phyloP scores from a whole-genome alignment of 2,888 invertebrate species.

The Zaprionus obscuricornis region DNA sequence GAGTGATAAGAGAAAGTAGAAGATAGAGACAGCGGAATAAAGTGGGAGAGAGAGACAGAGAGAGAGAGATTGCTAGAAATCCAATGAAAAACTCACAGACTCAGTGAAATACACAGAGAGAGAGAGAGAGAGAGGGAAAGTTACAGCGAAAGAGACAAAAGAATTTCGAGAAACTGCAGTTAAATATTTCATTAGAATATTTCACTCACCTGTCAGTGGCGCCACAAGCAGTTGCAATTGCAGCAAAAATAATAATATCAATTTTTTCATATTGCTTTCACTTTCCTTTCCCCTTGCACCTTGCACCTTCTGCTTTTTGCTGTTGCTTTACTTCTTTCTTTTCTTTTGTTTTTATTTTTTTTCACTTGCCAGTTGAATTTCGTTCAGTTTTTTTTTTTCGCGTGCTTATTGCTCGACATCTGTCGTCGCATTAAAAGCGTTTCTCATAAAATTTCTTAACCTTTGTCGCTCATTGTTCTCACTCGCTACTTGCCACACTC shows the following conservation, averaged over 20 bases:
- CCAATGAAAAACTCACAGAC: no score
- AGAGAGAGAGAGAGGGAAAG: no score
- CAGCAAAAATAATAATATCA: slow-evolving; percentile 8
- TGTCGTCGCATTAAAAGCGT: slow-evolving; percentile 30
- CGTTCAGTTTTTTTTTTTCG: background rate
- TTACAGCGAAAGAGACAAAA: no score
- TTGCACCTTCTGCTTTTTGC: no score
- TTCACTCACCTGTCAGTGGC: slow-evolving; percentile 36
- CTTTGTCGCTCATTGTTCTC: slow-evolving; percentile 35
- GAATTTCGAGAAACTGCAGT: background rate
- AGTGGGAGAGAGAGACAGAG: no score
- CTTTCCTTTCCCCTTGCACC: no score
- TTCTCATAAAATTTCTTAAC: slow-evolving; percentile 32
- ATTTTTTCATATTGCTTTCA: no score
- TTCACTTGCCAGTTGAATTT: background rate
- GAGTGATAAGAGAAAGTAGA: no score
- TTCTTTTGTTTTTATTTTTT: background rate
- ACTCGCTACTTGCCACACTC: background rate
- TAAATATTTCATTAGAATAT: background rate
- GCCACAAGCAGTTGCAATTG: slow-evolving; percentile 38
- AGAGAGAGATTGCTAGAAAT: no score
- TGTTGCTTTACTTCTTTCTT: background rate
- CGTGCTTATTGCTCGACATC: slow-evolving; percentile 33
- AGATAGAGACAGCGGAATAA: no score
- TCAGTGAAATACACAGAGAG: no score